Percentiles rank a stretch among this genome's conserved stretches.
These are phyloP conservation scores for Phalacrocorax pelagicus DNA, from an alignment of 2,113 vertebrate species.

Conservation along the genomic window DNA sequence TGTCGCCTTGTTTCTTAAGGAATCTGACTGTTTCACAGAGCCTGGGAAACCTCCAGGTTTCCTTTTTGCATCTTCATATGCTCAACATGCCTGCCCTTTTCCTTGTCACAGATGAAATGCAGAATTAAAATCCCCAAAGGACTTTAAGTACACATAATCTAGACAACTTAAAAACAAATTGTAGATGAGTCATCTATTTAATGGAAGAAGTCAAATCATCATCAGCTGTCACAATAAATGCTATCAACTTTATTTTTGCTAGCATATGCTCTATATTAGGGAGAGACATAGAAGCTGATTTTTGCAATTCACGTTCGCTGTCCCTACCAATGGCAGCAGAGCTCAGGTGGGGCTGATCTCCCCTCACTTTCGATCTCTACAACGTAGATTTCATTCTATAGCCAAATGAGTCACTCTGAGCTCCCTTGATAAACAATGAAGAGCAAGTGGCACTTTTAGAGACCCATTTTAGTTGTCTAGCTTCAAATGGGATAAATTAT, in stretches of 20 bases:
- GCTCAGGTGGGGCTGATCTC: neutral
- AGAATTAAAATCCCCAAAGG: neutral
- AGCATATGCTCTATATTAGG: neutral
- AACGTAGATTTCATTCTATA: neutral
- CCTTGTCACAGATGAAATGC: neutral
- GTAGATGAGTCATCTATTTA: neutral
- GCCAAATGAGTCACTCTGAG: neutral
- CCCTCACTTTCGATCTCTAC: neutral
- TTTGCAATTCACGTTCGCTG: neutral
- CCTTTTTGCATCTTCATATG: neutral
- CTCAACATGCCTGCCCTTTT: neutral
- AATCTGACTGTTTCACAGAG: conserved; percentile 9
- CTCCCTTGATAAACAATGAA: neutral
- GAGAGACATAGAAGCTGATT: neutral
- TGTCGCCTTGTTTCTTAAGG: neutral
- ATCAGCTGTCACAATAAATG: conserved; percentile 17
- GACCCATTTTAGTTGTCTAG: neutral
- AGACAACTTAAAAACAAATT: neutral
- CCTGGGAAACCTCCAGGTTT: conserved; percentile 1
- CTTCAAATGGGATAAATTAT: neutral
- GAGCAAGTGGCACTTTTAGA: neutral
- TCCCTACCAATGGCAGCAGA: neutral
- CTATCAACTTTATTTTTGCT: neutral
- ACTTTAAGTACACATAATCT: neutral
- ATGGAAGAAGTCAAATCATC: neutral